Evolutionary conservation across 2,797 vertebrate species (phyloP), one percentile per base, ranked within the genome.

Genomic region (Chaenodraco wilsoni): DNA sequence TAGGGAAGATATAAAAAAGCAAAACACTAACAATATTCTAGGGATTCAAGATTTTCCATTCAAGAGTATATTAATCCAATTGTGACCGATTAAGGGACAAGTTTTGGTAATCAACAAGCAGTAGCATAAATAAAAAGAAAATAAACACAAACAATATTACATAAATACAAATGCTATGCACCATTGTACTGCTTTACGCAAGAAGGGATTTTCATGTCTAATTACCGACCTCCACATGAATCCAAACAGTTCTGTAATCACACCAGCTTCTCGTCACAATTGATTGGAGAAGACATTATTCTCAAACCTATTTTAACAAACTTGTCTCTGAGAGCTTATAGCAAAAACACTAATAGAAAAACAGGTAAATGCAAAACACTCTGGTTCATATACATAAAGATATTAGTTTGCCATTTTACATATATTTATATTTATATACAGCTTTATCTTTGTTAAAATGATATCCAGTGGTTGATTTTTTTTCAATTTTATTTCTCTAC

Each of bases 381-480:
- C 94, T 94, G 94, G 92, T 94, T 95, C 94, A 95, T 95, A 94
- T 95, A 95, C 94, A 95, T 94, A 95, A 95, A 95, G 93, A 94
- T 95, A 95, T 95, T 94, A 94, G 94, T 95, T 96, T 94, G 90
- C 92, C 90, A 95, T 95, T 95, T 95, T 96, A 95, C 95, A 95
- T 95, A 95, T 95, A 95, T 95, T 94, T 94, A 94, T 95, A 95
- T 93, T 91, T 95, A 95, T 92, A 76, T 90, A 95, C 92, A 94
- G 91, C 88, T 94, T 93, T 90, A 87, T 93, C 91, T 93, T 92
- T 90, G 93, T 95, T 96, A 96, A 97, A 96, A 97, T 94, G 95
- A 96, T 95, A 95, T 96, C 96, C 96, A 96, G 96, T 96, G 96
- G 96, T 96, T 95, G 93, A 87, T 91, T 91, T 91, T 87, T 83